These are phyloP conservation scores for Drosophila mayaguana DNA, from an alignment of 2,888 invertebrate genomes.

Conservation along the genomic window DNA sequence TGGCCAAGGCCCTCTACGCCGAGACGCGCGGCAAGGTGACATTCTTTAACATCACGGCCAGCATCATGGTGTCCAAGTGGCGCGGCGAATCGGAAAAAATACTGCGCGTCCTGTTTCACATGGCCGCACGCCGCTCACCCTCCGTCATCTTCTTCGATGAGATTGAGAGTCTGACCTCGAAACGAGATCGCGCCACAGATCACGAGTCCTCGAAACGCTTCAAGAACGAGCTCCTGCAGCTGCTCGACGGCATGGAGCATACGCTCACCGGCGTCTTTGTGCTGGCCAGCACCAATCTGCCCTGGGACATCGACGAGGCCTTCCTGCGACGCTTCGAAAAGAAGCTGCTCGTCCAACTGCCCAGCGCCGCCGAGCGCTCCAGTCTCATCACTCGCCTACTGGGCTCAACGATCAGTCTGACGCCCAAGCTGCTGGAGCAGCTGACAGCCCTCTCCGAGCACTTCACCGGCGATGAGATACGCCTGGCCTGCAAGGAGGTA, in stretches of 20 bases:
- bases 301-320: conserved; percentile 96
- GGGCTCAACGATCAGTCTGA: conserved; percentile 61
- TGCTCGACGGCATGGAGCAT: conserved; percentile 92
- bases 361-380: conserved; percentile 88
- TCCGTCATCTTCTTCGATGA: conserved; percentile 97
- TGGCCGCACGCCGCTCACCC: conserved; percentile 93
- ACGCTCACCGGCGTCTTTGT: conserved; percentile 89
- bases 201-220: conserved; percentile 95
- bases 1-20: conserved; percentile 94
- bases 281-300: conserved; percentile 95
- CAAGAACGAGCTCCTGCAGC: conserved; percentile 94
- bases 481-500: conserved; percentile 94
- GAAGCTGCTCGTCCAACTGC: conserved; percentile 92
- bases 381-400: conserved; percentile 89
- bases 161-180: conserved; percentile 93
- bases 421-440: conserved; percentile 76
- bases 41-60: conserved; percentile 96
- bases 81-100: conserved; percentile 98
- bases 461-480: conserved; percentile 95
- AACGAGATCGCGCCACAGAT: conserved; percentile 88
- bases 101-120: conserved; percentile 93
- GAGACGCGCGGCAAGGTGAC: conserved; percentile 90
- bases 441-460: conserved; percentile 88
- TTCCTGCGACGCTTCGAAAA: conserved; percentile 95
- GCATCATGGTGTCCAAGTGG: conserved; percentile 97